Evolutionary conservation across 2,113 vertebrate genomes (phyloP).

Genomic region (Indicator maculatus): DNA sequence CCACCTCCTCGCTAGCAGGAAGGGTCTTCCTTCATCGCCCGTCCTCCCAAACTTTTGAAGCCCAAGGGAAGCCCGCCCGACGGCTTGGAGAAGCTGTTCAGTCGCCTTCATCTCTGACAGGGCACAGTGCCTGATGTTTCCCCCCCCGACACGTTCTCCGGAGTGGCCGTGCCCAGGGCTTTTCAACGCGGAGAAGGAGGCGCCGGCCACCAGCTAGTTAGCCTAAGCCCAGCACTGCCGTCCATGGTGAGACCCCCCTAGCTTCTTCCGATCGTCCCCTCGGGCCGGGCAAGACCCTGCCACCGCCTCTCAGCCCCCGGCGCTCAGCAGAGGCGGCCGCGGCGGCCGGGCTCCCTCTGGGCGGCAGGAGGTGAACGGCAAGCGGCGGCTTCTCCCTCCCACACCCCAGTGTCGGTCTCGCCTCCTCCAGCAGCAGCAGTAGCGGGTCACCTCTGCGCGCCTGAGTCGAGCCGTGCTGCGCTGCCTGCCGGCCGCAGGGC

Average conservation of each 20-base stretch:
- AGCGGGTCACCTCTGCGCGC: conserved; percentile 37
- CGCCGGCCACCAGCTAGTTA: not conserved
- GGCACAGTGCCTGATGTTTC: too few species aligned
- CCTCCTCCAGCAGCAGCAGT: conserved; percentile 30
- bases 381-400: conserved; percentile 34
- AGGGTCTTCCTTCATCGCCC: too few species aligned
- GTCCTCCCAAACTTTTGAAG: not conserved
- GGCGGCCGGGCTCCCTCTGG: conserved; percentile 59
- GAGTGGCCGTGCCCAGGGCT: not conserved
- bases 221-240: too few species aligned
- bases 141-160: accelerated
- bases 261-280: not conserved
- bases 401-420: conserved; percentile 20
- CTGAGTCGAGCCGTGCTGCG: not conserved
- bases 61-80: not conserved
- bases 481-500: not conserved
- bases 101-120: not conserved
- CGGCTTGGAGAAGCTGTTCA: not conserved
- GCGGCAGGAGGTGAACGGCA: conserved; percentile 54
- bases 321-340: not conserved
- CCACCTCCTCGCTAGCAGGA: not conserved
- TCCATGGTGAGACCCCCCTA: too few species aligned
- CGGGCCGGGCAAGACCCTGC: not conserved
- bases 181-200: not conserved
- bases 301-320: not conserved